Conservation (phyloP, 2,797 vertebrate species). For the Percopsis omiscomaycus region DNA sequence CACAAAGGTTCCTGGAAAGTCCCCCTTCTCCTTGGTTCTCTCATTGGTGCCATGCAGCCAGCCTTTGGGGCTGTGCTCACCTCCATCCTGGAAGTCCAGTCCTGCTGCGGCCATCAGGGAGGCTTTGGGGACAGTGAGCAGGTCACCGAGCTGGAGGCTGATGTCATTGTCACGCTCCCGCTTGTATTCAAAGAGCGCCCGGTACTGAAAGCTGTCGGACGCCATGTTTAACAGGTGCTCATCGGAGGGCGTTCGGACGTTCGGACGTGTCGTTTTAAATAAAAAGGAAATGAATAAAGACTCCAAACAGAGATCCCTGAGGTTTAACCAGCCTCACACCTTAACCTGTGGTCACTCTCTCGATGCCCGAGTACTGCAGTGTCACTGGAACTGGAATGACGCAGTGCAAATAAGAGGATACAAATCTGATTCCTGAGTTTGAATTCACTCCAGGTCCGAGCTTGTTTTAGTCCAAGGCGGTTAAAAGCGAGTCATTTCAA, state of each 20-base stretch:
- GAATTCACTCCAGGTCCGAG: slow-evolving; percentile 12
- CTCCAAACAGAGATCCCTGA: slow-evolving; percentile 23
- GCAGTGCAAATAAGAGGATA: slow-evolving; percentile 15
- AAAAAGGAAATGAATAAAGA: slow-evolving; percentile 20
- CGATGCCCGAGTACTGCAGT: slow-evolving; percentile 38
- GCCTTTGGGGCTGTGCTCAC: slow-evolving; percentile 77
- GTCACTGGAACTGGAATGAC: slow-evolving; percentile 15
- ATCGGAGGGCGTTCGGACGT: slow-evolving; percentile 22
- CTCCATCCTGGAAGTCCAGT: slow-evolving; percentile 77
- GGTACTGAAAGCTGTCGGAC: slow-evolving; percentile 81
- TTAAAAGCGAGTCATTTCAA: not conserved
- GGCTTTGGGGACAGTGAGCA: slow-evolving; percentile 76
- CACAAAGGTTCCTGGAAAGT: slow-evolving; percentile 85
- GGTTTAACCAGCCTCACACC: slow-evolving; percentile 13
- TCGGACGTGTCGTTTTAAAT: not conserved
- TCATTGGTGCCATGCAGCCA: slow-evolving; percentile 84
- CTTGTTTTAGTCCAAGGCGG: slow-evolving; percentile 7
- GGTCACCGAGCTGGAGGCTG: slow-evolving; percentile 78
- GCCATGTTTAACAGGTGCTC: slow-evolving; percentile 61
- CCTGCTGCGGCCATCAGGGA: slow-evolving; percentile 59
- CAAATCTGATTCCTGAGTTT: slow-evolving; percentile 48
- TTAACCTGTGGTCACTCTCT: slow-evolving; percentile 18
- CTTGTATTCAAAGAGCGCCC: slow-evolving; percentile 82
- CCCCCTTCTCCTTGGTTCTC: slow-evolving; percentile 80
- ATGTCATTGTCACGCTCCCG: slow-evolving; percentile 80